Evolutionary conservation across 64 coral and sea anemone genomes (phyloP).

Genomic region (Orbicella faveolata): DNA sequence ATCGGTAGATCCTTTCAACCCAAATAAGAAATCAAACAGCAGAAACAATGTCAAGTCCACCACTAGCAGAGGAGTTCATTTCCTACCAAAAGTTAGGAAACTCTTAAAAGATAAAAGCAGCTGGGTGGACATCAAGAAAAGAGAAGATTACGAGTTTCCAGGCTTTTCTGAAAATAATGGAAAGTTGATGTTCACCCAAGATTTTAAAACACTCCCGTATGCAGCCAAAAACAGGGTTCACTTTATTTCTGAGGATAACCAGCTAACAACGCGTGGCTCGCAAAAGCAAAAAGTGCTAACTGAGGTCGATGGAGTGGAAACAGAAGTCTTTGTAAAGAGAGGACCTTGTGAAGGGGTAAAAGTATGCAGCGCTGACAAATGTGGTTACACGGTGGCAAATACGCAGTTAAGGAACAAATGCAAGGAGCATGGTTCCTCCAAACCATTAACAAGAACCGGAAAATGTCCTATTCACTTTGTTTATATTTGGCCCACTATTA

Average conservation of each 20-base stretch:
- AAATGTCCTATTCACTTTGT: no score
- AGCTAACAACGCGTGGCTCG: no score
- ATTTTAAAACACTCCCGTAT: no score
- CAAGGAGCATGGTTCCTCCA: no score
- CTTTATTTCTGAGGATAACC: no score
- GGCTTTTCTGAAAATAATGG: no score
- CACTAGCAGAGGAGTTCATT: not conserved
- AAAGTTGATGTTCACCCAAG: no score
- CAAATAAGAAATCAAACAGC: not conserved
- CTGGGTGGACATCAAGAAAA: not conserved
- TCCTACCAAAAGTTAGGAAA: constrained; percentile 1
- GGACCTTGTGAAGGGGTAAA: constrained; percentile 24
- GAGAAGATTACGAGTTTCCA: not conserved
- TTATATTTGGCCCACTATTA: no score
- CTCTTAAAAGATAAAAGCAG: not conserved
- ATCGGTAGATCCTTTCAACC: not conserved
- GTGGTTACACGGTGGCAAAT: not conserved
- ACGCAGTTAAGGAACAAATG: no score
- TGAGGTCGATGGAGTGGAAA: not conserved
- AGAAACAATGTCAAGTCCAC: not conserved
- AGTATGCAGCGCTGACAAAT: not conserved
- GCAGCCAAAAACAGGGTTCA: no score
- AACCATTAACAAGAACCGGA: no score
- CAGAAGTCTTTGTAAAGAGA: not conserved
- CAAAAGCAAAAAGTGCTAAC: no score